Evolutionary conservation across 2,113 vertebrate species (phyloP).

Genomic region (Melospiza melodia): DNA sequence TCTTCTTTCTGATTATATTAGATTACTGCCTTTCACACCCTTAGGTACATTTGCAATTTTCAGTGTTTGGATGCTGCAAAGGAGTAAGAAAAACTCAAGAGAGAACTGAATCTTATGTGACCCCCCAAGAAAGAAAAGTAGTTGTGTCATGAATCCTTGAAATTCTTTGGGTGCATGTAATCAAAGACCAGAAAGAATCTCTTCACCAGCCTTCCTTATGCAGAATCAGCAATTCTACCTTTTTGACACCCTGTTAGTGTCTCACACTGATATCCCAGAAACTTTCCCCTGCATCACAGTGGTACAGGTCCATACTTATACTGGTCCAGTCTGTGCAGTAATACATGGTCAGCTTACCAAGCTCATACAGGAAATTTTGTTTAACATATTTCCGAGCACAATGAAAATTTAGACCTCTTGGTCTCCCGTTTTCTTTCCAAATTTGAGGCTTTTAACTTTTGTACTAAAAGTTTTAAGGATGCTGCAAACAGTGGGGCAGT

Average conservation of each 20-base stretch:
- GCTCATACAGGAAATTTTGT: neutral
- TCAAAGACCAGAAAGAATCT: neutral
- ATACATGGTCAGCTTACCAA: neutral
- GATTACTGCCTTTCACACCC: neutral
- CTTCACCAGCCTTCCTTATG: neutral
- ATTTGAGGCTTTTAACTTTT: neutral
- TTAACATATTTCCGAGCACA: neutral
- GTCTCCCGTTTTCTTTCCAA: neutral
- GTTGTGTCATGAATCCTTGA: neutral
- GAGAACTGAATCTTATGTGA: neutral
- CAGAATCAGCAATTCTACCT: neutral
- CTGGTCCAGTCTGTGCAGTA: neutral
- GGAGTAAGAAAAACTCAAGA: neutral
- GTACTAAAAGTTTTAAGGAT: neutral
- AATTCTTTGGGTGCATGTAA: neutral
- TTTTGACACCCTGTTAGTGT: neutral
- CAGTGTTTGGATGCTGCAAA: neutral
- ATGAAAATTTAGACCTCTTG: neutral
- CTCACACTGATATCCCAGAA: neutral
- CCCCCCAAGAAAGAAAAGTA: neutral
- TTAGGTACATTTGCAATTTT: neutral
- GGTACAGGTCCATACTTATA: neutral
- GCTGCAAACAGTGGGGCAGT: neutral
- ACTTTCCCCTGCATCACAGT: neutral
- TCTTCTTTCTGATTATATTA: neutral